Evolutionary conservation across 35 echinoderm and acorn worm species (phyloP).

Genomic region (Holothuria glaberrima): DNA sequence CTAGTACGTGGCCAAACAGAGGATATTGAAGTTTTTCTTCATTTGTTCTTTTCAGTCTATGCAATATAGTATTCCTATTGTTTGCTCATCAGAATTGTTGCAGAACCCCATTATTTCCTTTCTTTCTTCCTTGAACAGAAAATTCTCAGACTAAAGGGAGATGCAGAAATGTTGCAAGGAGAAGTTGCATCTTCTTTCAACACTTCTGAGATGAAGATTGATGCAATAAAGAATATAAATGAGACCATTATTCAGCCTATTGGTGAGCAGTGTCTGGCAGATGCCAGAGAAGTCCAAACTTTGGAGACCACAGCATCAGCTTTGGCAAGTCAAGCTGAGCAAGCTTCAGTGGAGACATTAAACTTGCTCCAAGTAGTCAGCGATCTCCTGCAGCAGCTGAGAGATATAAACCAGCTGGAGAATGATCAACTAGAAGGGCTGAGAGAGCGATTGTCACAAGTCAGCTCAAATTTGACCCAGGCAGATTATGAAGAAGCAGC

Average conservation of each 20-base stretch:
- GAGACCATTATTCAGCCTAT: slow-evolving; percentile 1
- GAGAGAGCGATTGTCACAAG: not conserved
- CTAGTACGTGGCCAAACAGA: no score
- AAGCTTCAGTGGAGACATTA: not conserved
- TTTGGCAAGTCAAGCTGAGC: not conserved
- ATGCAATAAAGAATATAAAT: not conserved
- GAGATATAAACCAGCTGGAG: not conserved
- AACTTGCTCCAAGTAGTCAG: not conserved
- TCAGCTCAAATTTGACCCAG: slow-evolving; percentile 17
- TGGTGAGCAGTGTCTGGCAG: not conserved
- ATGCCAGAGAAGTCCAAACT: not conserved
- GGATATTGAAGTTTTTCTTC: no score
- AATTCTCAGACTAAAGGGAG: slow-evolving; percentile 5
- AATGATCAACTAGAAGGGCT: slow-evolving; percentile 1
- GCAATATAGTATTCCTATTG: no score
- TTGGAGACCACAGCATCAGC: slow-evolving; percentile 4
- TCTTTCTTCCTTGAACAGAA: not conserved
- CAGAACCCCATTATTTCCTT: not conserved
- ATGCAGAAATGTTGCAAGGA: not conserved
- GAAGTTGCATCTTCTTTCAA: not conserved
- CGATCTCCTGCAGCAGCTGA: not conserved
- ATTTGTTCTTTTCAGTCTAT: no score
- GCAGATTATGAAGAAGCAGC: slow-evolving; percentile 31
- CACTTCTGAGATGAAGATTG: not conserved
- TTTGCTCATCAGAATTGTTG: no score